Conservation (phyloP, 2,797 vertebrate species). For the Ambastaia sidthimunki region DNA sequence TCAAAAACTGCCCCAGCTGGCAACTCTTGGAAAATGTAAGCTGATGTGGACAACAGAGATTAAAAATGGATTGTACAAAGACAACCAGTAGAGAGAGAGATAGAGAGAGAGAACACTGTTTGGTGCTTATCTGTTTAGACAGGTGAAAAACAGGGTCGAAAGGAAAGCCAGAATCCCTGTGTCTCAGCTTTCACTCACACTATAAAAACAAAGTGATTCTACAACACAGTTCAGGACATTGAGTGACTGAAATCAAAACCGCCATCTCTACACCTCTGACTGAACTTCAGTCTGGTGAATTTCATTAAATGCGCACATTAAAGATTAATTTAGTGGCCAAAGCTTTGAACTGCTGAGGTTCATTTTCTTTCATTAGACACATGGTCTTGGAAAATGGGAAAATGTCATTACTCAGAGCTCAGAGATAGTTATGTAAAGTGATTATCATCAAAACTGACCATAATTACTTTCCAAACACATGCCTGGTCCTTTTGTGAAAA, state of each 20-base stretch:
- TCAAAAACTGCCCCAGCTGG: conserved; percentile 15
- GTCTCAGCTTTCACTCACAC: conserved; percentile 48
- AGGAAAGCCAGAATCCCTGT: conserved; percentile 35
- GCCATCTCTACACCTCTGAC: conserved; percentile 19
- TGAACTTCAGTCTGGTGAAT: background rate
- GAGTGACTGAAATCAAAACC: conserved; percentile 25
- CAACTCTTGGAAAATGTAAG: background rate
- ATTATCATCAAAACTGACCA: background rate
- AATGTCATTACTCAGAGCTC: too few species aligned
- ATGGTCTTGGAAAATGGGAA: too few species aligned
- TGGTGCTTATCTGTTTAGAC: conserved; percentile 39
- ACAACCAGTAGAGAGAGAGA: conserved; percentile 34
- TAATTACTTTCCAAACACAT: background rate
- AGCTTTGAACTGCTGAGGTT: too few species aligned
- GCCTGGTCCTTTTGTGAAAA: too few species aligned
- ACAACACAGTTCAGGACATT: conserved; percentile 23
- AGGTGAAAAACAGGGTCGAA: conserved; percentile 30
- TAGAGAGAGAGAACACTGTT: background rate
- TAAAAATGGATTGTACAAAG: conserved; percentile 24
- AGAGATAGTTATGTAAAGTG: too few species aligned
- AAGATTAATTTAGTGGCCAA: too few species aligned
- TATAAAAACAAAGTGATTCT: conserved; percentile 51
- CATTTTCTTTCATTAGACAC: too few species aligned
- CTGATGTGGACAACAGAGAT: background rate
- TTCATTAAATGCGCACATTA: too few species aligned